phyloP scores from a whole-genome alignment of 2,797 vertebrate genomes.

The Mus minutoides region DNA sequence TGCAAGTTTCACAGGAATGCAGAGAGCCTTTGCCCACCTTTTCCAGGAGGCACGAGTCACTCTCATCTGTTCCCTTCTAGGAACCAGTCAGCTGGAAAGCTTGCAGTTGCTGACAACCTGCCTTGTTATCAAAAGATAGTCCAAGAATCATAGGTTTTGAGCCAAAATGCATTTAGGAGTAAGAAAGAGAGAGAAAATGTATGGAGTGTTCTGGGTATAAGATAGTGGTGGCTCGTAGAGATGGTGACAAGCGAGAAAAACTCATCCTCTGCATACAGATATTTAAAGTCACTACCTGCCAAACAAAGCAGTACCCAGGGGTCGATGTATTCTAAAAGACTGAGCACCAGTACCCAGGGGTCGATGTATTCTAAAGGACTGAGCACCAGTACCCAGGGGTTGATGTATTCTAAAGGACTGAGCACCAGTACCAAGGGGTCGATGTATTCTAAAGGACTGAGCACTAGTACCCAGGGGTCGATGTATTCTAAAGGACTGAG shows the following conservation, averaged over 20 bases:
- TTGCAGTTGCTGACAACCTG: background rate
- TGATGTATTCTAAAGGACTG: background rate
- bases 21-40: background rate
- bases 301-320: background rate
- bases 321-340: background rate
- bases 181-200: background rate
- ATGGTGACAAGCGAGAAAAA: background rate
- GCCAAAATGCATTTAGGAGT: background rate
- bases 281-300: background rate
- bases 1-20: background rate
- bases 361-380: background rate
- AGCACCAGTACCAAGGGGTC: background rate
- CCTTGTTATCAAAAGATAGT: background rate
- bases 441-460: background rate
- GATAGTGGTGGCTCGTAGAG: background rate
- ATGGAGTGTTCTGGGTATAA: background rate
- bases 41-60: background rate
- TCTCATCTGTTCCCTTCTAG: background rate
- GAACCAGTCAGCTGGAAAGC: background rate
- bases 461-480: background rate
- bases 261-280: background rate
- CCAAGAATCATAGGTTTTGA: background rate
- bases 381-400: background rate
- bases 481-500: background rate
- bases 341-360: background rate